Evolutionary conservation across 2,888 invertebrate species (phyloP).

Genomic region (Pseudococcus jackbeardsleyi): DNA sequence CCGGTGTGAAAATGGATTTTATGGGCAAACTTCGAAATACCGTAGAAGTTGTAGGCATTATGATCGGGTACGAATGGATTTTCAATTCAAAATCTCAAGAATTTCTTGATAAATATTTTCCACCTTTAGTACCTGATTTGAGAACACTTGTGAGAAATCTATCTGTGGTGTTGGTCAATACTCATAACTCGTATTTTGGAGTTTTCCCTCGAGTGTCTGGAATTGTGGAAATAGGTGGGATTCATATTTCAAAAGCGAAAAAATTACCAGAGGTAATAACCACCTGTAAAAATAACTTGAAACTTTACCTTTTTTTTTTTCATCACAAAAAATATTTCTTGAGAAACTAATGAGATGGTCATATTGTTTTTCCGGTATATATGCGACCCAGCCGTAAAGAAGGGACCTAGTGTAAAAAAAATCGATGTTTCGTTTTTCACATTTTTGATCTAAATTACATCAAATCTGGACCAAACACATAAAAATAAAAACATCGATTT

Average conservation of each 20-base stretch:
- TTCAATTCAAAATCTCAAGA: neutral
- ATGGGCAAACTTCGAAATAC: slow-evolving; percentile 68
- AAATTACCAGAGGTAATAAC: slow-evolving; percentile 46
- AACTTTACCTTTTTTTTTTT: too few relatives aligned
- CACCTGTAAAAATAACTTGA: too few relatives aligned
- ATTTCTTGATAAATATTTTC: neutral
- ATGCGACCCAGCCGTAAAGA: too few relatives aligned
- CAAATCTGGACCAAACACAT: too few relatives aligned
- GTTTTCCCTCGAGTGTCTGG: slow-evolving; percentile 8
- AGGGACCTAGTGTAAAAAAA: too few relatives aligned
- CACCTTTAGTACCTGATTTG: neutral
- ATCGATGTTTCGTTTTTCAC: too few relatives aligned
- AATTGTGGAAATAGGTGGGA: slow-evolving; percentile 22
- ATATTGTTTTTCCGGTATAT: too few relatives aligned
- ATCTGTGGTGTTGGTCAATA: neutral
- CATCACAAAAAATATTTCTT: too few relatives aligned
- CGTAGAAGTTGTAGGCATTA: neutral
- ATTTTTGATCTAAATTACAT: too few relatives aligned
- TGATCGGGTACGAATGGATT: neutral
- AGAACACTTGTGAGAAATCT: neutral
- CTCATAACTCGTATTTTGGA: neutral
- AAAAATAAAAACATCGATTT: too few relatives aligned
- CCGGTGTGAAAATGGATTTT: slow-evolving; percentile 69
- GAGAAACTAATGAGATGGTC: too few relatives aligned
- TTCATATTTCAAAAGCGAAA: neutral